Evolutionary conservation across 2,113 vertebrate genomes (phyloP).

Genomic region (Mirza zaza): DNA sequence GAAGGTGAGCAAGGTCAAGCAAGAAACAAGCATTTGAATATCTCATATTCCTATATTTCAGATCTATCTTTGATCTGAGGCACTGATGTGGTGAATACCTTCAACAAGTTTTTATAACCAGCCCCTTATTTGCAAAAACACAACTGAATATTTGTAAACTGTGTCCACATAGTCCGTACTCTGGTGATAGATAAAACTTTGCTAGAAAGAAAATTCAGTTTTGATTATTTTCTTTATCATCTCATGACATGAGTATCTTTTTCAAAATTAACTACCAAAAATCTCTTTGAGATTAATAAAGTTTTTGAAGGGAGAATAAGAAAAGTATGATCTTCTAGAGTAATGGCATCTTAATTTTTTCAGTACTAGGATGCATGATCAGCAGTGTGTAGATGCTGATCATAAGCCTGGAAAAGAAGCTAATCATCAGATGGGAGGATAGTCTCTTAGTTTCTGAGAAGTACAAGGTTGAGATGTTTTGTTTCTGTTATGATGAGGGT

Average conservation of each 20-base stretch:
- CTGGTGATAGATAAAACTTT: background rate
- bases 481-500: background rate
- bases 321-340: background rate
- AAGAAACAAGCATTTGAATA: background rate
- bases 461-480: background rate
- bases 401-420: background rate
- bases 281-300: background rate
- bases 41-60: constrained; percentile 15
- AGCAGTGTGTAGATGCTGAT: background rate
- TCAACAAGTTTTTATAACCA: background rate
- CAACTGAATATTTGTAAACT: background rate
- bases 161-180: background rate
- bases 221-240: background rate
- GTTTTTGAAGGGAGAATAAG: background rate
- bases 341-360: background rate
- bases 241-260: background rate
- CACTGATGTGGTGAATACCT: background rate
- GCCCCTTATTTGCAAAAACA: background rate
- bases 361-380: background rate
- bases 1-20: background rate
- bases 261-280: background rate
- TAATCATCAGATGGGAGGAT: background rate
- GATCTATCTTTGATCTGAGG: background rate
- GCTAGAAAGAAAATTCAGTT: background rate
- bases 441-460: background rate